phyloP scores from a whole-genome alignment of 1,140 invertebrate genomes.

The Dendroctonus valens region DNA sequence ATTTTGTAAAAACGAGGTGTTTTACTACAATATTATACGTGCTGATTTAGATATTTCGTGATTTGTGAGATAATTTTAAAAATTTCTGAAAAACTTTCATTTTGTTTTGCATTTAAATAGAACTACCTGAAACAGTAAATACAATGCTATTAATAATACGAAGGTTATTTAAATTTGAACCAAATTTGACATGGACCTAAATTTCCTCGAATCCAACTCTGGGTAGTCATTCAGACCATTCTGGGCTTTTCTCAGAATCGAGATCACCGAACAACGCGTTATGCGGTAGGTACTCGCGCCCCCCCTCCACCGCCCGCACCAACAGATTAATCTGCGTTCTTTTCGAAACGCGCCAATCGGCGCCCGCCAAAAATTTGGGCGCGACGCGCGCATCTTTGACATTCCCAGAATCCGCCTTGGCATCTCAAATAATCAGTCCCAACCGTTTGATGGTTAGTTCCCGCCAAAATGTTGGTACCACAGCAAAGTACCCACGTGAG shows the following conservation, averaged over 20 bases:
- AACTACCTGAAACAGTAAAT: no score
- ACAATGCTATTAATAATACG: no score
- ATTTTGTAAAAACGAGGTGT: no score
- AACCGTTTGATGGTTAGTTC: conserved; percentile 13
- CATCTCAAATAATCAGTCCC: background rate
- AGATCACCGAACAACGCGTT: background rate
- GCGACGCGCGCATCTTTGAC: background rate
- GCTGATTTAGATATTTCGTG: no score
- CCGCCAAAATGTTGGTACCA: conserved; percentile 34
- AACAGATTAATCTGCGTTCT: no score
- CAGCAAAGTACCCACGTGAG: conserved; percentile 10
- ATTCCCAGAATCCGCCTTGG: conserved; percentile 17
- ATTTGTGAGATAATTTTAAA: no score
- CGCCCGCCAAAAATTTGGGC: conserved; percentile 11
- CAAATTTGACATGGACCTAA: no score
- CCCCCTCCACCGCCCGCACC: background rate
- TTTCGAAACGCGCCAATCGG: conserved; percentile 9
- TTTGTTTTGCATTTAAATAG: no score
- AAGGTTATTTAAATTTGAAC: no score
- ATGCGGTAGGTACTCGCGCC: conserved; percentile 18
- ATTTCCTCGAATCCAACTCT: background rate
- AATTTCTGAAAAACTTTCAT: no score
- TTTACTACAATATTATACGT: no score
- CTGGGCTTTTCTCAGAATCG: conserved; percentile 4
- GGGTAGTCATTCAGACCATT: background rate